A percentile compares a stretch with the other conserved stretches of the same genome.
These are phyloP conservation scores for Diphyllodes magnificus DNA, from an alignment of 2,113 vertebrate species.

Conservation along the genomic window DNA sequence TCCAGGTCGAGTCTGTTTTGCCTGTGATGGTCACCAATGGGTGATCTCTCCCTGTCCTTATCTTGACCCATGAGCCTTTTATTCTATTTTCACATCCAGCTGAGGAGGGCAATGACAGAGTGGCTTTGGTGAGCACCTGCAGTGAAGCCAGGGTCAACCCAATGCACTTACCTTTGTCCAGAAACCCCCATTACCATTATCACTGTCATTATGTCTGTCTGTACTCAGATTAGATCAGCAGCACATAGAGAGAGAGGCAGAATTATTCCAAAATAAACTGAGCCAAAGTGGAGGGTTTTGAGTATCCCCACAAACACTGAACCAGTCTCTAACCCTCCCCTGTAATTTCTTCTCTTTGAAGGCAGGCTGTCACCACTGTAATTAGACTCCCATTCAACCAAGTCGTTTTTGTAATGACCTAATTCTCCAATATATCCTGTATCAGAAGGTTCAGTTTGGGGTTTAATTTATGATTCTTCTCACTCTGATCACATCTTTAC, in stretches of 20 bases:
- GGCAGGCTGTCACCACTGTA: not conserved
- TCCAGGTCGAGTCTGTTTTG: rapidly evolving
- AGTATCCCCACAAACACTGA: not conserved
- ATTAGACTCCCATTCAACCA: slow-evolving; percentile 39
- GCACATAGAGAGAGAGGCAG: not conserved
- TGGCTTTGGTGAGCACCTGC: not conserved
- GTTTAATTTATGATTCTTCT: not conserved
- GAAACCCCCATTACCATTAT: not conserved
- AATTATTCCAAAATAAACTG: not conserved
- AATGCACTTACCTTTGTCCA: not conserved
- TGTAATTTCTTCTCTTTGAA: not conserved
- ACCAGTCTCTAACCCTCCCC: not conserved
- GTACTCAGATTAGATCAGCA: not conserved
- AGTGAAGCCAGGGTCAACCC: not conserved
- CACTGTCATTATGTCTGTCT: not conserved
- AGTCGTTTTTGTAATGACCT: slow-evolving; percentile 19
- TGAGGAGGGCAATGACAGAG: not conserved
- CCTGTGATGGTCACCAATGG: not conserved
- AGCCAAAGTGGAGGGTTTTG: not conserved
- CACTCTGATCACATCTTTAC: not conserved
- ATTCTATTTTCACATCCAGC: not conserved
- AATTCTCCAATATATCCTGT: not conserved
- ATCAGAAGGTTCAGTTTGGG: not conserved
- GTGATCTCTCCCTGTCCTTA: not conserved
- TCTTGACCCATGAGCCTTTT: not conserved